Evolutionary conservation across 92 coral and sea anemone genomes (phyloP).

Genomic region (Parazoanthus swiftii): DNA sequence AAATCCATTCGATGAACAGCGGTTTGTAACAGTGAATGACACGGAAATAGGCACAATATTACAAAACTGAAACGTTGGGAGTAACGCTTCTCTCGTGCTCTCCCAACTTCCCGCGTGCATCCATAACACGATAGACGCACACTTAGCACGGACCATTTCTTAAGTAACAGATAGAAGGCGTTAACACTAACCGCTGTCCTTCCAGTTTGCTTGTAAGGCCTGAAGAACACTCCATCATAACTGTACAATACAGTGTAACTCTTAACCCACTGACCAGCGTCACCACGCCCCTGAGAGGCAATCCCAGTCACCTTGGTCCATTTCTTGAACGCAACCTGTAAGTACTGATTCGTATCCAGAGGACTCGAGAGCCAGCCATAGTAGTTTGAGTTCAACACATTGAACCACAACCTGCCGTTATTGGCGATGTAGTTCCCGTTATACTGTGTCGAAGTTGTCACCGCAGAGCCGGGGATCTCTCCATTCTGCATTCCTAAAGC

Average conservation of each 20-base stretch:
- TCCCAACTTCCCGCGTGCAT: too few species aligned
- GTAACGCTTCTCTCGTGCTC: too few species aligned
- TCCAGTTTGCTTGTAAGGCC: slow-evolving; percentile 21
- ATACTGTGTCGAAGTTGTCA: slow-evolving; percentile 23
- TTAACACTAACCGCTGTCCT: slow-evolving; percentile 6
- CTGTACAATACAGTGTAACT: slow-evolving; percentile 4
- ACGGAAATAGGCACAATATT: too few species aligned
- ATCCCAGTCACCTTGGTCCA: slow-evolving; percentile 35
- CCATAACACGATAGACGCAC: too few species aligned
- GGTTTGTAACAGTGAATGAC: too few species aligned
- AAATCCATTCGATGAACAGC: too few species aligned
- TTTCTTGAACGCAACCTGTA: slow-evolving; percentile 23
- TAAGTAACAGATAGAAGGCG: not conserved
- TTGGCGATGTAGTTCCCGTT: slow-evolving; percentile 10
- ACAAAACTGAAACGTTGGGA: too few species aligned
- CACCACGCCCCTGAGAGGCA: slow-evolving; percentile 27
- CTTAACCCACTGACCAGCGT: slow-evolving; percentile 25
- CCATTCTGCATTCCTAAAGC: slow-evolving; percentile 41
- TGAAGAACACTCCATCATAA: slow-evolving; percentile 35
- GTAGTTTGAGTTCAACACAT: not conserved
- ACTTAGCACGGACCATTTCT: too few species aligned
- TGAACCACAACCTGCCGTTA: slow-evolving; percentile 8
- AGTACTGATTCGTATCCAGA: not conserved
- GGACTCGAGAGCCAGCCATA: slow-evolving; percentile 2
- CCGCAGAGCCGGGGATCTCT: slow-evolving; percentile 4